These are phyloP conservation scores for Aphaenogaster rudis DNA, from an alignment of 1,140 invertebrate genomes.

Conservation along the genomic window DNA sequence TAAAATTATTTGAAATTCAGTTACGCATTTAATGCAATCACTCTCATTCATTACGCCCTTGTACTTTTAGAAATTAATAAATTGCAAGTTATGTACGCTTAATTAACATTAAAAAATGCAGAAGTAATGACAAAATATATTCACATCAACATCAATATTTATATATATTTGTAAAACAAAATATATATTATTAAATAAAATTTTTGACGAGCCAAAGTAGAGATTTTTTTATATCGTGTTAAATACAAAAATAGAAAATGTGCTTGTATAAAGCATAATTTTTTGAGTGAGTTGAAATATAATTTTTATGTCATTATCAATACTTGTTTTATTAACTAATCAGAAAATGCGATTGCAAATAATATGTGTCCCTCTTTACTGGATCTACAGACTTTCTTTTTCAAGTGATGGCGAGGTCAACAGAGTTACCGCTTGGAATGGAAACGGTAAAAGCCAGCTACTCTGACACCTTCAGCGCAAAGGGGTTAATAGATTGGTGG, in stretches of 20 bases:
- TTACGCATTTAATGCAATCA: neutral
- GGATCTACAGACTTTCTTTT: conserved; percentile 42
- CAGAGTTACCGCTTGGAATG: conserved; percentile 55
- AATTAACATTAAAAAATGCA: neutral
- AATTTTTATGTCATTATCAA: neutral
- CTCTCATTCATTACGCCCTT: neutral
- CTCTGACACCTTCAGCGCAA: conserved; percentile 30
- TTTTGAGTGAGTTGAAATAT: neutral
- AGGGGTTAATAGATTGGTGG: conserved; percentile 57
- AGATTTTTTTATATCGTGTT: neutral
- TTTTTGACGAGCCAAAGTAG: neutral
- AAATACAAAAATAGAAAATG: conserved; percentile 16
- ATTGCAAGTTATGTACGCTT: conserved; percentile 31
- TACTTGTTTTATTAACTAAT: conserved; percentile 14
- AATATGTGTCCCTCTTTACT: conserved; percentile 22
- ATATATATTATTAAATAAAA: conserved; percentile 2
- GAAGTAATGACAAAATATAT: conserved; percentile 9
- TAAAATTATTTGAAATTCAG: neutral
- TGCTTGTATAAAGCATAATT: neutral
- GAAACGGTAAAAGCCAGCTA: conserved; percentile 59
- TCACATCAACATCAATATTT: neutral
- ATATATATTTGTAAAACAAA: conserved; percentile 6
- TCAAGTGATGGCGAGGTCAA: conserved; percentile 45
- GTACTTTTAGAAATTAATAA: conserved; percentile 2
- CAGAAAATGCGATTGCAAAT: conserved; percentile 33